phyloP scores from a whole-genome alignment of 37 sponge, comb jelly and placozoan genomes.

The Spongia lamella region DNA sequence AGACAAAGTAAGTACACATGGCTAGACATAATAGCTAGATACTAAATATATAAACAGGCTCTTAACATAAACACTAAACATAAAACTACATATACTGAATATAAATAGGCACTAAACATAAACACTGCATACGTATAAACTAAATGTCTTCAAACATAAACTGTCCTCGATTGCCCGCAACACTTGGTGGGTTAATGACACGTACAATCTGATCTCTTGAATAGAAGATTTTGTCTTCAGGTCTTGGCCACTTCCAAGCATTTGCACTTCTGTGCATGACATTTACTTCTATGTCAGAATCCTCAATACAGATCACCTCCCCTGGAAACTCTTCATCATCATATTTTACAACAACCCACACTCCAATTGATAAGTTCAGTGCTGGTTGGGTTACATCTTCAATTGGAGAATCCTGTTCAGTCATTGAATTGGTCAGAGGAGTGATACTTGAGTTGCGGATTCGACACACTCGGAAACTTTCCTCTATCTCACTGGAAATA shows the following conservation, averaged over 20 bases:
- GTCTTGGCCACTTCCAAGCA: constrained; percentile 38
- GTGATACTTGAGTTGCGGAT: constrained; percentile 15
- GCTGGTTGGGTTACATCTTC: constrained; percentile 9
- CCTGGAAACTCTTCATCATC: constrained; percentile 39
- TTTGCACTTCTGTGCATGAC: constrained; percentile 19
- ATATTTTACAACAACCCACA: constrained; percentile 33
- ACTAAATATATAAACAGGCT: no score
- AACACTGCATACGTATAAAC: background rate
- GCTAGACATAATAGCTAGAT: no score
- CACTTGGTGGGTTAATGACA: constrained; percentile 26
- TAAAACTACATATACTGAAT: no score
- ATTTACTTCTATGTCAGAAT: constrained; percentile 15
- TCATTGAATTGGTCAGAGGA: constrained; percentile 16
- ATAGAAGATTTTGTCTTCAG: constrained; percentile 27
- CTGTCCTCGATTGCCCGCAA: constrained; percentile 33
- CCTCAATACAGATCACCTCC: constrained; percentile 32
- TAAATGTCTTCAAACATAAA: constrained; percentile 19
- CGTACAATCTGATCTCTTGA: no score
- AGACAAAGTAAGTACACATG: no score
- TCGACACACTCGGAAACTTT: background rate
- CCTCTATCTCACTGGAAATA: background rate
- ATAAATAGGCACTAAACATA: no score
- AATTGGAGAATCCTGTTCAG: constrained; percentile 30
- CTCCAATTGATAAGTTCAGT: constrained; percentile 36
- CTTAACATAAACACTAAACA: no score